phyloP scores from a whole-genome alignment of 2,113 vertebrate species.

The Alethe diademata region DNA sequence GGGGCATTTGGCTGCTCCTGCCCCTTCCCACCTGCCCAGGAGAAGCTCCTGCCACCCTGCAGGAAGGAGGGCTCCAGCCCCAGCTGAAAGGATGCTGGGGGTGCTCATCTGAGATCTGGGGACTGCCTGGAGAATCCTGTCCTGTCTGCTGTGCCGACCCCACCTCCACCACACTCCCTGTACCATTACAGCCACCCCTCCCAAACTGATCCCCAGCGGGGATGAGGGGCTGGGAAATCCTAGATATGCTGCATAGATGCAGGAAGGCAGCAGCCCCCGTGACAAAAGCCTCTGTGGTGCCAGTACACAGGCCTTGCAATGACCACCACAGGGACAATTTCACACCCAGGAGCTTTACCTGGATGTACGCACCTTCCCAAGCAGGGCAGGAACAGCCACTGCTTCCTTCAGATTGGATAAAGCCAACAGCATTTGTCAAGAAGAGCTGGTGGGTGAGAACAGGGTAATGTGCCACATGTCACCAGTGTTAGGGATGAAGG shows the following conservation, averaged over 20 bases:
- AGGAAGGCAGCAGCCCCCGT: not conserved
- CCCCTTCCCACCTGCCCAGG: not conserved
- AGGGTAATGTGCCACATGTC: not conserved
- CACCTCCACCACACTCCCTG: not conserved
- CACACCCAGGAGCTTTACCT: not conserved
- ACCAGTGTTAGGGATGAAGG: not conserved
- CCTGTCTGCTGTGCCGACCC: not conserved
- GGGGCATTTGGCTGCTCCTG: not conserved
- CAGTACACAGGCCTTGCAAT: rapidly evolving
- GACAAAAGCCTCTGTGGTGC: not conserved
- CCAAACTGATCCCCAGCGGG: not conserved
- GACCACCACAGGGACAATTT: rapidly evolving
- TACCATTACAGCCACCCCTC: not conserved
- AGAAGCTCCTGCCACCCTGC: not conserved
- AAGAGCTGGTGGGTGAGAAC: not conserved
- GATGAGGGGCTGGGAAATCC: not conserved
- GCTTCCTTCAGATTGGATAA: not conserved
- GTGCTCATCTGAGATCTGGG: not conserved
- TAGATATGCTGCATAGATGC: rapidly evolving
- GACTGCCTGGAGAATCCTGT: not conserved
- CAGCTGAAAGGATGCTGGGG: not conserved
- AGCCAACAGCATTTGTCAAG: not conserved
- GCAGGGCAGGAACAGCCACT: not conserved
- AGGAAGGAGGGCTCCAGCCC: not conserved
- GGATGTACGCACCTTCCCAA: not conserved